phyloP scores from a whole-genome alignment of 2,888 invertebrate genomes.

The Tetanocera ferruginea region DNA sequence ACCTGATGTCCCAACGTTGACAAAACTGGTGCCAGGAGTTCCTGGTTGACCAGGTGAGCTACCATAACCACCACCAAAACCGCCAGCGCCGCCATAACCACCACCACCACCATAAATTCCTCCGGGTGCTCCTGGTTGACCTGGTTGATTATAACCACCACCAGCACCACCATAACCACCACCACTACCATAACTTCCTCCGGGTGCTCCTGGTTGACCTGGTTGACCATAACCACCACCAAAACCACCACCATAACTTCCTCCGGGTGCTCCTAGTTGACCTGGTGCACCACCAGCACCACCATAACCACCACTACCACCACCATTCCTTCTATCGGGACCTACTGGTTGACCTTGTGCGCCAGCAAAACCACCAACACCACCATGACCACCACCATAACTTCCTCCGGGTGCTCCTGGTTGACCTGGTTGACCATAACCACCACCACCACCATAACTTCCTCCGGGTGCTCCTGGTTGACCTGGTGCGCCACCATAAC shows the following conservation, averaged over 20 bases:
- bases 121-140: too few relatives aligned
- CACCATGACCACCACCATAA: conserved; percentile 4
- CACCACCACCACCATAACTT: conserved; percentile 4
- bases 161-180: conserved; percentile 8
- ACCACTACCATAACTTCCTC: conserved; percentile 7
- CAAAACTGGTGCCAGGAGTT: neutral
- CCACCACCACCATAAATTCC: too few relatives aligned
- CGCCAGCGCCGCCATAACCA: neutral
- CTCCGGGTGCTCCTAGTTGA: conserved; percentile 19
- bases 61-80: neutral
- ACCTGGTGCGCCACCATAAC: conserved; percentile 16
- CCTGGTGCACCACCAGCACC: conserved; percentile 20
- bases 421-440: neutral
- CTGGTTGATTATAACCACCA: neutral
- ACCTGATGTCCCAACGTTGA: too few relatives aligned
- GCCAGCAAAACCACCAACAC: neutral
- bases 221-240: conserved; percentile 2
- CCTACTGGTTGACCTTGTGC: too few relatives aligned
- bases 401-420: conserved; percentile 1
- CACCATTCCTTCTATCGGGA: too few relatives aligned
- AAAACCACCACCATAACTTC: conserved; percentile 1
- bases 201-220: neutral
- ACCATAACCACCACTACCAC: conserved; percentile 10
- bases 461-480: conserved; percentile 23
- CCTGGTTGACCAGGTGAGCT: neutral